Conservation (phyloP, 2,888 invertebrate species). For the Spatulosminthurus flaviceps region DNA sequence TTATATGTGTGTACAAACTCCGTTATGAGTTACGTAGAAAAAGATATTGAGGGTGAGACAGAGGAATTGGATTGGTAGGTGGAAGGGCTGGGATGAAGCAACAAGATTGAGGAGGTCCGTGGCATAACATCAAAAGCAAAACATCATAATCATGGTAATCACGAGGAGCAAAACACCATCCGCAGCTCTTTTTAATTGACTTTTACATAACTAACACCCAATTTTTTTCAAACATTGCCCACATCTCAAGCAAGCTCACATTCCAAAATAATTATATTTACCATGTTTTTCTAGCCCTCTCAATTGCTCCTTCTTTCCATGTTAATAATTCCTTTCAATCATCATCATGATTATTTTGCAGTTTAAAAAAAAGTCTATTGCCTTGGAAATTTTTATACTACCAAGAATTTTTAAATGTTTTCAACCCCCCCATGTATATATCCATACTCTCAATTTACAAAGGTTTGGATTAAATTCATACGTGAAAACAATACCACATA, state of each 20-base stretch:
- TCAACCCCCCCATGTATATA: neutral
- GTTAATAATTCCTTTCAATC: too few species aligned
- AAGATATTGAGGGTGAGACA: neutral
- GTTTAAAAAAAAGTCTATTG: too few species aligned
- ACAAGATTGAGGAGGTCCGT: conserved; percentile 43
- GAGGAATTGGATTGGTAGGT: neutral
- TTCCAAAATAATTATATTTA: neutral
- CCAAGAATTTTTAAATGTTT: too few species aligned
- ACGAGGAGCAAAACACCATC: neutral
- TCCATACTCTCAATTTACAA: neutral
- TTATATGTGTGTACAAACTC: too few species aligned
- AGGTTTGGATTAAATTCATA: too few species aligned
- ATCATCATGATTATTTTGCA: too few species aligned
- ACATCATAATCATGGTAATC: conserved; percentile 39
- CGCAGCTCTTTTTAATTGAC: conserved; percentile 29
- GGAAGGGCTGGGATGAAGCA: conserved; percentile 1
- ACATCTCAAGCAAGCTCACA: neutral
- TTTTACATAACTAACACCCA: conserved; percentile 6
- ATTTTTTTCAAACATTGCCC: neutral
- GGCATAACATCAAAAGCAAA: neutral
- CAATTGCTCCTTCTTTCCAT: too few species aligned
- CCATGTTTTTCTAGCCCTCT: too few species aligned
- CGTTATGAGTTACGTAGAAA: too few species aligned
- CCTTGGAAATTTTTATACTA: too few species aligned
- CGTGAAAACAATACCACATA: neutral